Percentiles rank a stretch among this genome's conserved stretches.
Conservation (phyloP, 2,888 invertebrate species). For the Drosophila multiciliata region DNA sequence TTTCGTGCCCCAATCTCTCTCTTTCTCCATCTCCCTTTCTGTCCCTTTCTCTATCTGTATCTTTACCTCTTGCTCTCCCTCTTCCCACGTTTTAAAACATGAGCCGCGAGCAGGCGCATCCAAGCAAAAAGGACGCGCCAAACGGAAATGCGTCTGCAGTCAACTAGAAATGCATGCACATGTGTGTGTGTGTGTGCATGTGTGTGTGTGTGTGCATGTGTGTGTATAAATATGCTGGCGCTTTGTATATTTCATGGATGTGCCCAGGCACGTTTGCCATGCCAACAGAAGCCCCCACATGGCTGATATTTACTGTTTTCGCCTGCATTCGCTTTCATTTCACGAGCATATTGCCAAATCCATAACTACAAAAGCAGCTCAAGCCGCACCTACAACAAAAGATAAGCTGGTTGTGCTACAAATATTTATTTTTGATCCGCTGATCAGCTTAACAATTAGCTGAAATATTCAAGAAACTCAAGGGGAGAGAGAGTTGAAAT, state of each 20-base stretch:
- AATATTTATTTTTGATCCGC: background rate
- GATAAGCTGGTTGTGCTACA: background rate
- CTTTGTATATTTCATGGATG: conserved; percentile 47
- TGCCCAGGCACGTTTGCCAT: conserved; percentile 55
- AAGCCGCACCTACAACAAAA: background rate
- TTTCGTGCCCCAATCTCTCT: conserved; percentile 39
- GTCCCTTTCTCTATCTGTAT: background rate
- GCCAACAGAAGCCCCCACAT: conserved; percentile 47
- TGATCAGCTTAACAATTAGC: background rate
- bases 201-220: conserved; percentile 4
- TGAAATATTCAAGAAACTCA: background rate
- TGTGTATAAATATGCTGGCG: conserved; percentile 20
- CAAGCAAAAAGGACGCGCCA: conserved; percentile 54
- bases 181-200: background rate
- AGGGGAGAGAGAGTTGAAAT: background rate
- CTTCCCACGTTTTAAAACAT: conserved; percentile 16
- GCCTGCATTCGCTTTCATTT: conserved; percentile 18
- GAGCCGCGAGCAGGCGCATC: conserved; percentile 37
- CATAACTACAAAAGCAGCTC: background rate
- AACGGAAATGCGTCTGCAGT: conserved; percentile 73
- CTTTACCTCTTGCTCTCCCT: background rate
- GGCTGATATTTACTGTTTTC: conserved; percentile 36
- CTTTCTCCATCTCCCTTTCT: background rate
- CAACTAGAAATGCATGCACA: conserved; percentile 61
- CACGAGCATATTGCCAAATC: conserved; percentile 25